Conservation (phyloP, 2,888 invertebrate species). For the Cosmia pyralina region DNA sequence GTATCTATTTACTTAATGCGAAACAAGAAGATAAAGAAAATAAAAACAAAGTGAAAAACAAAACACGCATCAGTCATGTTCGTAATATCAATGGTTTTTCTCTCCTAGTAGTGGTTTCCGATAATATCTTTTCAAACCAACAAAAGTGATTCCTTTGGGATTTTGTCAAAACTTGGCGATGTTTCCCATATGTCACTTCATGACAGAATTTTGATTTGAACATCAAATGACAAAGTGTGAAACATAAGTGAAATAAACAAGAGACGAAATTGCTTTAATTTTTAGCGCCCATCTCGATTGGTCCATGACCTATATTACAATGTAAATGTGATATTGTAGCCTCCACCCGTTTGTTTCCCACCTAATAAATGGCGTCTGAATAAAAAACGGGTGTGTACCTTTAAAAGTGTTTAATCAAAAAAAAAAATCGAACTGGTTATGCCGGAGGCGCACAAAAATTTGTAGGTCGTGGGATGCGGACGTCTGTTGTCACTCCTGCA, state of each 20-base stretch:
- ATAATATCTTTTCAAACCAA: slow-evolving; percentile 22
- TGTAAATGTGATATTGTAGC: background rate
- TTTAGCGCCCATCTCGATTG: background rate
- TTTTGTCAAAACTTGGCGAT: slow-evolving; percentile 24
- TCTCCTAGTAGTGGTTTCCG: no score
- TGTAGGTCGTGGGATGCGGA: no score
- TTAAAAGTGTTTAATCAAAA: no score
- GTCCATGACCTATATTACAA: background rate
- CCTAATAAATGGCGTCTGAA: no score
- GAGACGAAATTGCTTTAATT: background rate
- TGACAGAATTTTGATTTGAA: background rate
- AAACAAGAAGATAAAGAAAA: slow-evolving; percentile 27
- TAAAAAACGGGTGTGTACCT: no score
- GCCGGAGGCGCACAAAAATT: no score
- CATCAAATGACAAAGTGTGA: background rate
- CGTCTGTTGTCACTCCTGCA: no score
- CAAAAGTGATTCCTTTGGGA: slow-evolving; percentile 18
- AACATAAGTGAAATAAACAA: background rate
- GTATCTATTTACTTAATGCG: slow-evolving; percentile 14
- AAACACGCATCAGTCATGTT: slow-evolving; percentile 48
- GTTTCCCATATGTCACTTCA: no score
- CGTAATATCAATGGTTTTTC: slow-evolving; percentile 49
- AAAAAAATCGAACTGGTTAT: no score
- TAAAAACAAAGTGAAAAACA: slow-evolving; percentile 44
- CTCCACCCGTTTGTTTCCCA: no score